These are phyloP conservation scores for Rutilus rutilus DNA, from an alignment of 2,113 vertebrate genomes.

Conservation along the genomic window DNA sequence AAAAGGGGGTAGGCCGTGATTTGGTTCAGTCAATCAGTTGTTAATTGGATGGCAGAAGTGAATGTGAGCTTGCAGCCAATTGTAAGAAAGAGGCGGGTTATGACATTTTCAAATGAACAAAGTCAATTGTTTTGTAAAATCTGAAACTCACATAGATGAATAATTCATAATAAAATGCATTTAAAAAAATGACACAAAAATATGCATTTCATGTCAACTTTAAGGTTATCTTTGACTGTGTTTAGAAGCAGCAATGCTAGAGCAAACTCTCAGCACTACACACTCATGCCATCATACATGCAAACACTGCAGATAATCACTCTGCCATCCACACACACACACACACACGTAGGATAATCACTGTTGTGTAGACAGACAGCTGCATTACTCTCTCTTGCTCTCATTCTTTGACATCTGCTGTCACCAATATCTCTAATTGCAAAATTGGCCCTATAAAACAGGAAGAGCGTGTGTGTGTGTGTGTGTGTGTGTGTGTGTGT, in stretches of 20 bases:
- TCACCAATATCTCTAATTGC: slow-evolving; percentile 58
- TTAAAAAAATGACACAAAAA: background rate
- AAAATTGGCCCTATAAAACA: slow-evolving; percentile 49
- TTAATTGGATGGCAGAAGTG: too few species aligned
- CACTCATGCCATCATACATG: background rate
- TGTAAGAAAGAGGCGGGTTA: too few species aligned
- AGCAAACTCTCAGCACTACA: background rate
- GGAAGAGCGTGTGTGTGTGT: background rate
- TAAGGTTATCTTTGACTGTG: background rate
- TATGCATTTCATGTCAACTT: background rate
- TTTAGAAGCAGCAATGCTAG: background rate
- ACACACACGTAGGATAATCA: background rate
- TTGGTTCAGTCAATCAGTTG: too few species aligned
- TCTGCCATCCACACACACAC: background rate
- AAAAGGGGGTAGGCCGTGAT: too few species aligned
- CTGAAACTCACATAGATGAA: background rate
- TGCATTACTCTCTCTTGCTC: slow-evolving; percentile 16
- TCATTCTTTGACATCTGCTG: slow-evolving; percentile 51
- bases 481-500: background rate
- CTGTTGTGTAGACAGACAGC: slow-evolving; percentile 18
- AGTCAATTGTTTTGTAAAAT: too few species aligned
- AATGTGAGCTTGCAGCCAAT: too few species aligned
- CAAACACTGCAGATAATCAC: slow-evolving; percentile 4
- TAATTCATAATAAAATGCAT: background rate
- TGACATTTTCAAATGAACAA: too few species aligned